These are phyloP conservation scores for Astur gentilis DNA, from an alignment of 2,113 vertebrate species.

Conservation along the genomic window DNA sequence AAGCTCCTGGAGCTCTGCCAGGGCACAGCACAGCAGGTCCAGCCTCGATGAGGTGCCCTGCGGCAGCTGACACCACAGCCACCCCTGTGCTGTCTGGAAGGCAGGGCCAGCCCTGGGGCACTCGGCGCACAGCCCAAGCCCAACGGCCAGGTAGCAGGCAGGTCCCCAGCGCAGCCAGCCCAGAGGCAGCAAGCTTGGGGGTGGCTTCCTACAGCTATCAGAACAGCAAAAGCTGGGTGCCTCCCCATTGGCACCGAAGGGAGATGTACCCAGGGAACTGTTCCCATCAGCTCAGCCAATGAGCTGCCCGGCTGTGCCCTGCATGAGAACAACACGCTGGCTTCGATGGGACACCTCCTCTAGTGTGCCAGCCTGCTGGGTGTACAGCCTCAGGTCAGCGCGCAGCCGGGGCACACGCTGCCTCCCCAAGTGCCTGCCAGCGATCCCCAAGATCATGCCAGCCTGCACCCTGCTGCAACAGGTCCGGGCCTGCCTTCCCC, in stretches of 20 bases:
- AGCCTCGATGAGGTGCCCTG: fast-evolving
- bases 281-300: no score
- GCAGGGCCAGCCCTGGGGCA: background rate
- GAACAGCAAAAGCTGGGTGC: background rate
- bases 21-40: background rate
- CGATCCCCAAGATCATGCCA: fast-evolving
- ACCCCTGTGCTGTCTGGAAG: background rate
- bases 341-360: fast-evolving
- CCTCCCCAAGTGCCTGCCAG: background rate
- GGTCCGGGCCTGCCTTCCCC: background rate
- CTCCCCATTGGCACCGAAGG: fast-evolving
- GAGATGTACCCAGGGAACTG: fast-evolving
- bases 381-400: background rate
- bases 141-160: background rate
- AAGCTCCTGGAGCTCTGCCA: background rate
- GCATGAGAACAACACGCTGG: fast-evolving
- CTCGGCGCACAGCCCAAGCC: fast-evolving
- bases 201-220: background rate
- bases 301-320: background rate
- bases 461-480: no score
- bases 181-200: no score
- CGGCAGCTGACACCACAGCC: background rate
- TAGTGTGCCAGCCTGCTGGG: background rate
- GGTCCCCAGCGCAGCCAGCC: background rate
- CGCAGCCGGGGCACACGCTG: fast-evolving